phyloP scores from a whole-genome alignment of 2,888 invertebrate species.

The Amiota minor region DNA sequence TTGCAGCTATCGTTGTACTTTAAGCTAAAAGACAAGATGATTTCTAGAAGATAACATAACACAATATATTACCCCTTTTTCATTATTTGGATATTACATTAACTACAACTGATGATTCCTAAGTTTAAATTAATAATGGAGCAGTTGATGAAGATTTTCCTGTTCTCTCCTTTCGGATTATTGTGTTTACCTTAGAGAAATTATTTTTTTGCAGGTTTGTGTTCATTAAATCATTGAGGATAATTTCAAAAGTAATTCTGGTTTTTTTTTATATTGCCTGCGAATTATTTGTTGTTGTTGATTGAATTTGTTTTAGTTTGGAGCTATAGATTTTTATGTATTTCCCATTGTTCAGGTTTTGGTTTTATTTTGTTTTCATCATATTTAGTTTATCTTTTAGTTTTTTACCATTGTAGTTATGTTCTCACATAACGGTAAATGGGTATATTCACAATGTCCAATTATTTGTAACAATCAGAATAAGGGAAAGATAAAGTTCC shows the following conservation, averaged over 20 bases:
- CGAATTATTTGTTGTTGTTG: background rate
- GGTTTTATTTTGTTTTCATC: conserved; percentile 31
- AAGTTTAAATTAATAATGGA: conserved; percentile 59
- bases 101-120: too few relatives aligned
- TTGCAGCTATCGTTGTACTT: too few relatives aligned
- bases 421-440: background rate
- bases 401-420: conserved; percentile 36
- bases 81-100: too few relatives aligned
- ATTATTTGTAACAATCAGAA: too few relatives aligned
- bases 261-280: conserved; percentile 41
- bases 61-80: too few relatives aligned
- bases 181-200: background rate
- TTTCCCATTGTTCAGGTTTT: conserved; percentile 27
- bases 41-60: too few relatives aligned
- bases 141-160: conserved; percentile 60
- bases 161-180: conserved; percentile 55
- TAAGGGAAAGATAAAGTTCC: too few relatives aligned
- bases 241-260: too few relatives aligned
- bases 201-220: conserved; percentile 13
- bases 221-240: too few relatives aligned
- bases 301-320: too few relatives aligned
- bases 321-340: conserved; percentile 24
- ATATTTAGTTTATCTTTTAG: conserved; percentile 44
- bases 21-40: too few relatives aligned
- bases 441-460: background rate